Evolutionary conservation across 2,797 vertebrate species (phyloP).

Genomic region (Enteromius thamalakanensis): DNA sequence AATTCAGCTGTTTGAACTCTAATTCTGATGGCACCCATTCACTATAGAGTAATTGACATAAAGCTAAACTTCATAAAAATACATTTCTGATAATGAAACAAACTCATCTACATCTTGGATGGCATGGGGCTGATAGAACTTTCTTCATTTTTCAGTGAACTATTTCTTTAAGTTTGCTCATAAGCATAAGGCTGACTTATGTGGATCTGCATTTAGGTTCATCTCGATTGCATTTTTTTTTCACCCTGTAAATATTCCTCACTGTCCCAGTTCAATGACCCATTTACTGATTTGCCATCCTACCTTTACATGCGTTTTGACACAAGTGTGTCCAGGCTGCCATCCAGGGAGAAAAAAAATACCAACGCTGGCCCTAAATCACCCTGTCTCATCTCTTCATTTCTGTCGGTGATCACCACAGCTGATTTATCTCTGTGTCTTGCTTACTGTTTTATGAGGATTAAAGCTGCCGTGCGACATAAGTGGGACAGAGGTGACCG

Average conservation of each 20-base stretch:
- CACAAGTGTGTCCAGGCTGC: constrained; percentile 24
- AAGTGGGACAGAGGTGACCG: constrained; percentile 52
- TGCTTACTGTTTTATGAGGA: constrained; percentile 44
- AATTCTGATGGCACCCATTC: background rate
- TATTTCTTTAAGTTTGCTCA: background rate
- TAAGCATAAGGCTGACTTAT: background rate
- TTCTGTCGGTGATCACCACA: constrained; percentile 34
- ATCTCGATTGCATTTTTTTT: background rate
- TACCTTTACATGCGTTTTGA: constrained; percentile 35
- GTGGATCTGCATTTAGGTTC: constrained; percentile 8
- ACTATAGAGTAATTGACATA: too few species aligned
- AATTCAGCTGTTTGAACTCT: background rate
- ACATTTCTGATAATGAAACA: too few species aligned
- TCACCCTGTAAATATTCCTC: constrained; percentile 9
- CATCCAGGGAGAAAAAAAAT: constrained; percentile 14
- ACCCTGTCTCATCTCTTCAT: constrained; percentile 26
- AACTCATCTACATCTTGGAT: too few species aligned
- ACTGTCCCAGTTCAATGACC: constrained; percentile 40
- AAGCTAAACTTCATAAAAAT: too few species aligned
- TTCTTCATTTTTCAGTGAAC: background rate
- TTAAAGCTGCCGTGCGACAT: constrained; percentile 38
- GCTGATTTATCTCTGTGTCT: constrained; percentile 53
- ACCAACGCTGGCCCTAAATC: constrained; percentile 30
- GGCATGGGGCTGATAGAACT: too few species aligned
- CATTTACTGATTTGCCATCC: constrained; percentile 36